Conservation (phyloP, 2,888 invertebrate species). For the Empis livida region DNA sequence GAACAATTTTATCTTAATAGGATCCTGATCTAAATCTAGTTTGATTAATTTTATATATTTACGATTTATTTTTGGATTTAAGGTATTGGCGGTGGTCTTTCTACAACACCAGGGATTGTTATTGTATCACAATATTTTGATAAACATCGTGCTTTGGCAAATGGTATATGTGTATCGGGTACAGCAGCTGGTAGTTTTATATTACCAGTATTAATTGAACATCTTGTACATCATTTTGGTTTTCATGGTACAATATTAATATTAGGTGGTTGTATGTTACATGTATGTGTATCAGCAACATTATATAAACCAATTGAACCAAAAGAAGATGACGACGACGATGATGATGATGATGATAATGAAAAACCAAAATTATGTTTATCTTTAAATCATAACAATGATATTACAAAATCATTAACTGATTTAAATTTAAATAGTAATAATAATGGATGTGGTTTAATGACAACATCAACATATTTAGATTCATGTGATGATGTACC, state of each 20-base stretch:
- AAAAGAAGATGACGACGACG: constrained; percentile 15
- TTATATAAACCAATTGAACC: constrained; percentile 45
- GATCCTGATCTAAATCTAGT: too few relatives aligned
- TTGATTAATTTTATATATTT: too few relatives aligned
- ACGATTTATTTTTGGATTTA: constrained; percentile 2
- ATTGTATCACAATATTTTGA: constrained; percentile 70
- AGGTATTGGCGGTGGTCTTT: constrained; percentile 67
- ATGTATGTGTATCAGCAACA: constrained; percentile 59
- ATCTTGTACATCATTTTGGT: constrained; percentile 54
- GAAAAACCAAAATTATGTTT: not conserved
- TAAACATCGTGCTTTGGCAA: constrained; percentile 63
- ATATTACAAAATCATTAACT: constrained; percentile 20
- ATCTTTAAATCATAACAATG: not conserved
- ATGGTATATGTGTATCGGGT: constrained; percentile 68
- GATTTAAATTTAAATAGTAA: constrained; percentile 27
- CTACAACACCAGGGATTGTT: constrained; percentile 68
- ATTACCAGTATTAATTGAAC: constrained; percentile 59
- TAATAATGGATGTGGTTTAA: constrained; percentile 20
- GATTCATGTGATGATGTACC: constrained; percentile 32
- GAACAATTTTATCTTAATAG: too few relatives aligned
- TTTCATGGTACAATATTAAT: constrained; percentile 59
- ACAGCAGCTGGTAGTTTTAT: constrained; percentile 70
- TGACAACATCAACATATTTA: constrained; percentile 33
- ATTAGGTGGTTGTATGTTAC: constrained; percentile 59
- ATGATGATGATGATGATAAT: constrained; percentile 12